Evolutionary conservation across 2,888 invertebrate species (phyloP).

Genomic region (Notodonta dromedarius): DNA sequence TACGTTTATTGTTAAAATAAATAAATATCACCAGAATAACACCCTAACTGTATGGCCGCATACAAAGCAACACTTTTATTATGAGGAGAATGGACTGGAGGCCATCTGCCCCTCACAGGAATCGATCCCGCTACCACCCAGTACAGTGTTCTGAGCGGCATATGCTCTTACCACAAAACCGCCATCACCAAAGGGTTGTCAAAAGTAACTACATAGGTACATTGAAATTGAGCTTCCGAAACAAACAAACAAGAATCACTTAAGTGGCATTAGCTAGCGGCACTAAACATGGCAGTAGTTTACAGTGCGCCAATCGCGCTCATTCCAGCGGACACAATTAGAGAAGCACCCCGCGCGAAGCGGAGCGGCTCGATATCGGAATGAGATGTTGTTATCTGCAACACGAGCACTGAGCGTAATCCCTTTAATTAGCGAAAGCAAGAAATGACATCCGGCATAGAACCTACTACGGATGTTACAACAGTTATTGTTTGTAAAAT

Average conservation of each 20-base stretch:
- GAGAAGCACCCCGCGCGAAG: conserved; percentile 44
- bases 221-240: no score
- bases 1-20: no score
- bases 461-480: conserved; percentile 8
- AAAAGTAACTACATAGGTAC: no score
- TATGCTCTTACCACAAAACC: no score
- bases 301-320: conserved; percentile 39
- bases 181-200: no score
- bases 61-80: no score
- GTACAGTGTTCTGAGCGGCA: no score
- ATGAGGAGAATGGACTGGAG: no score
- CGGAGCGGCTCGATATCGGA: conserved; percentile 46
- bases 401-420: conserved; percentile 56
- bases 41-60: no score
- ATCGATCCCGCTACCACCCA: no score
- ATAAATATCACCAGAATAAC: no score
- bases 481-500: background rate
- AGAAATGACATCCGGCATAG: conserved; percentile 50
- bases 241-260: background rate
- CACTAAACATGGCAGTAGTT: conserved; percentile 32
- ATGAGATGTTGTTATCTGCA: conserved; percentile 55
- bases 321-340: conserved; percentile 54
- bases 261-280: conserved; percentile 1
- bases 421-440: conserved; percentile 68
- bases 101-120: no score